Base-by-base conservation (phyloP, 2,113 vertebrate species). In the Balaeniceps rex region DNA sequence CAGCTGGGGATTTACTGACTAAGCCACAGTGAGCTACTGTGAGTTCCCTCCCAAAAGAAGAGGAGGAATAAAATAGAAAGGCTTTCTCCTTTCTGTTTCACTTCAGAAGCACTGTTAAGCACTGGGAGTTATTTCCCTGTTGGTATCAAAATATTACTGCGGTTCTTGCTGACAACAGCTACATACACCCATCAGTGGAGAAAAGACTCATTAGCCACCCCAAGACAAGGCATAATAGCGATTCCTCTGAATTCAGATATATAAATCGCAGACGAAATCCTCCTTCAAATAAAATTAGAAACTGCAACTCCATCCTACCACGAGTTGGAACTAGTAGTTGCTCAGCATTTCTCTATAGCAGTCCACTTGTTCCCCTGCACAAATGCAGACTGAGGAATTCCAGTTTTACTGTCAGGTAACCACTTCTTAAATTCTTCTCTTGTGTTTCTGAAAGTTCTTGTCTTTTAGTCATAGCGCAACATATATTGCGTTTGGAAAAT, bases 1-100 rank as follows among this genome's bases (percentile, higher is more conserved):
- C 97, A 98, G 96, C 97, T 97, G 97, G 96, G 91, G 74, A 97
- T 86, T 97, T 94, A 98, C 93, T 96, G 93, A 96, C 95, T 97
- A 83, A 97, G 95, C 92, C 94, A 96, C 96, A 96, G 88, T 76
- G 81, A 97, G 91, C 70, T 89, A 96, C 95, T 83, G 77, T 79
- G 68, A 46, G 23, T 74, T 85, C 75, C 60, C 63, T 91, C 42
- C 93, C 91, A 90, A 90, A 97, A 97, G 93, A 80, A 96, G 94
- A 95, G 93, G 71, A 93, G 91, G 91, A 82, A 90, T 86, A 91
- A 96, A 97, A 89, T 44, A 93, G 78, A 70, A 94, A 79, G 44
- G 38, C 69, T 91, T 87, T 97, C 88, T 94, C 91, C 71, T 83
- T 97, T 83, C 93, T 22, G 11, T 96, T 92, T 84, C 64, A 31